phyloP scores from a whole-genome alignment of 2,888 invertebrate species.

The Phalera bucephala region DNA sequence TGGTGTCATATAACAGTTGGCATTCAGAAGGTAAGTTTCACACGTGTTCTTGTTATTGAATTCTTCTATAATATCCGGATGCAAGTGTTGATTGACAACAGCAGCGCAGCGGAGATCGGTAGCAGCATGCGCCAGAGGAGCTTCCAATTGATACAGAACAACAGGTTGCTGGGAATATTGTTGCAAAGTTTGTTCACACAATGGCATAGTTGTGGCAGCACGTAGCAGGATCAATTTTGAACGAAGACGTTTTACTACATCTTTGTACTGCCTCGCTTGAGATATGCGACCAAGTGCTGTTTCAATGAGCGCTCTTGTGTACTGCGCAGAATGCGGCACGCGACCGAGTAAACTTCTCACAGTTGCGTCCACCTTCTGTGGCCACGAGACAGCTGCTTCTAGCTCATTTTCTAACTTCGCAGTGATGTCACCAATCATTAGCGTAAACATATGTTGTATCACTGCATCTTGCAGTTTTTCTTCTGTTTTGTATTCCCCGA shows the following conservation, averaged over 20 bases:
- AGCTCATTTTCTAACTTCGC: constrained; percentile 6
- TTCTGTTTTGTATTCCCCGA: constrained; percentile 6
- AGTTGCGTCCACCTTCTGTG: constrained; percentile 19
- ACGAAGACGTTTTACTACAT: constrained; percentile 22
- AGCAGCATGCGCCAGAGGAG: constrained; percentile 27
- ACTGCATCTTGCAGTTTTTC: constrained; percentile 14
- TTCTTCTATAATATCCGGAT: constrained; percentile 26
- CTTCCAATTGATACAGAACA: constrained; percentile 31
- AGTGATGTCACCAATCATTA: constrained; percentile 5
- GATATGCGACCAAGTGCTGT: constrained; percentile 37
- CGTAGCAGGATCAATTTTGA: constrained; percentile 44
- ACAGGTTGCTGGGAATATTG: constrained; percentile 36
- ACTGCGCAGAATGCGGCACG: constrained; percentile 46
- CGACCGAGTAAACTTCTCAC: constrained; percentile 35
- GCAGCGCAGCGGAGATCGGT: constrained; percentile 38
- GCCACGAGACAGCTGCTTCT: constrained; percentile 7
- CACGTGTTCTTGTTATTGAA: constrained; percentile 39
- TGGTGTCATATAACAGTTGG: too few species aligned
- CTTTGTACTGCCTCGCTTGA: constrained; percentile 17
- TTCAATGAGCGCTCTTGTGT: constrained; percentile 40
- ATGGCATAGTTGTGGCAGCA: constrained; percentile 5
- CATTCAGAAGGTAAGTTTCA: constrained; percentile 16
- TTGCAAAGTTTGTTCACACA: constrained; percentile 15
- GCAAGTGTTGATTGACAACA: constrained; percentile 43
- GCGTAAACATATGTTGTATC: constrained; percentile 10